Base-by-base conservation (phyloP, 2,113 vertebrate species). In the Romanogobio albipinnatus region DNA sequence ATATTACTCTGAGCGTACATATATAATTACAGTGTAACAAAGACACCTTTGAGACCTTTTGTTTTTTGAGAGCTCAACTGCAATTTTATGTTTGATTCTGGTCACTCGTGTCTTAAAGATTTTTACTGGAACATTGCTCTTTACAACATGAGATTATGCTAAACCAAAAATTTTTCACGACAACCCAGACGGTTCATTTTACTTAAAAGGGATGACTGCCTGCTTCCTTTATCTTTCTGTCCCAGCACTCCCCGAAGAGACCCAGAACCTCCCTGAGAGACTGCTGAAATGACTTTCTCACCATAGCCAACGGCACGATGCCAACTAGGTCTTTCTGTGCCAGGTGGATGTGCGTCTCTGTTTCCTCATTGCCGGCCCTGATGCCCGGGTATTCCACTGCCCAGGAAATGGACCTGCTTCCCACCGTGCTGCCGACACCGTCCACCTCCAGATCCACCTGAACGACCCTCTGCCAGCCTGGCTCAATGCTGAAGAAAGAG, bases 221-320 rank as follows among this genome's bases (percentile, higher is more conserved):
- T 81, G 43, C 22, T 22, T 81, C 15, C 66, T 66, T 64, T 66
- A 82, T 71, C 80, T 82, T 39, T 53, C 33, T 1, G 9, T 66
- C 59, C 45, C 62, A 82, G 45, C 47, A 71, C 14, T 26, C 58
- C 58, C 77, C 5, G 8, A 45, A 80, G 73, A 76, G 47, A 76
- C 73, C 47, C 73, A 76, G 13, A 3, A 17, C 14, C 74, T 76
- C 14, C 14, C 74, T 76, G 47, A 53, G 79, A 81, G 62, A 68
- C 45, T 3, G 13, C 17, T 1, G 17, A 71, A 56, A 71, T n/a
- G 45, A 71, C 7, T 26, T 56, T 51, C 96, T 97, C 94, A 99
- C 98, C 97, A 97, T 97, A 5, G 98, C 97, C 82, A 99, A 74
- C 0, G 97, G 97, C 78, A 99, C 95, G 6, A 99, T 97, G 78